A percentile compares a stretch with the other conserved stretches of the same genome.
Conservation (phyloP, 1,140 invertebrate species). For the Papilio polyxenes region DNA sequence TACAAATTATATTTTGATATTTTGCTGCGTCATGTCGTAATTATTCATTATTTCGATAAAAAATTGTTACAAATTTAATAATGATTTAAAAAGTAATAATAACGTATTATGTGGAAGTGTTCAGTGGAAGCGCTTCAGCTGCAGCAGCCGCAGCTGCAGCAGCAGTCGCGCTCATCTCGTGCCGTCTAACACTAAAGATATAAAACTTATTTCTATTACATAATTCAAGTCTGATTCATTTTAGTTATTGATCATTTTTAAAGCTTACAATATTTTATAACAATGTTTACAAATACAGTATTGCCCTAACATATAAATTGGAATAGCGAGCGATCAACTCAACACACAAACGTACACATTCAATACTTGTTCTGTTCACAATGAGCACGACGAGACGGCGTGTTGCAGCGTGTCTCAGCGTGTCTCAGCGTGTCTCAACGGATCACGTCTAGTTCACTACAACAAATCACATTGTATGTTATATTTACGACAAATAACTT, state of each 20-base stretch:
- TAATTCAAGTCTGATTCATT: not conserved
- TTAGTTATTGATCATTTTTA: not conserved
- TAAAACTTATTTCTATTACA: constrained; percentile 25
- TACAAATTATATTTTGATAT: constrained; percentile 26
- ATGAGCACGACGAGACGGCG: not conserved
- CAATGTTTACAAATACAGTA: constrained; percentile 7
- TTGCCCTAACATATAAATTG: constrained; percentile 13
- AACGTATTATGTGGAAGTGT: not conserved
- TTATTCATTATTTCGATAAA: not conserved
- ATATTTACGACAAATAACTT: too few species aligned
- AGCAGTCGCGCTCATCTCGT: not conserved
- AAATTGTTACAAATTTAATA: not conserved
- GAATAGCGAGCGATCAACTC: constrained; percentile 2
- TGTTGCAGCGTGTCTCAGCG: too few species aligned
- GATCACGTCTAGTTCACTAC: too few species aligned
- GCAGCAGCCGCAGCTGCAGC: too few species aligned
- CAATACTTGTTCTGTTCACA: not conserved
- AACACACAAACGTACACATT: not conserved
- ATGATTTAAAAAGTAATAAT: not conserved
- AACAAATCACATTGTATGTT: too few species aligned
- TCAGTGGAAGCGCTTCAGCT: not conserved
- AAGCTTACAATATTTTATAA: constrained; percentile 10
- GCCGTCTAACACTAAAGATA: not conserved
- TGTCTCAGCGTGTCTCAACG: too few species aligned
- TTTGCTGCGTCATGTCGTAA: not conserved